Evolutionary conservation across 2,797 vertebrate species (phyloP), one percentile per base, ranked within the genome.

Genomic region (Paedocypris micromegethes): DNA sequence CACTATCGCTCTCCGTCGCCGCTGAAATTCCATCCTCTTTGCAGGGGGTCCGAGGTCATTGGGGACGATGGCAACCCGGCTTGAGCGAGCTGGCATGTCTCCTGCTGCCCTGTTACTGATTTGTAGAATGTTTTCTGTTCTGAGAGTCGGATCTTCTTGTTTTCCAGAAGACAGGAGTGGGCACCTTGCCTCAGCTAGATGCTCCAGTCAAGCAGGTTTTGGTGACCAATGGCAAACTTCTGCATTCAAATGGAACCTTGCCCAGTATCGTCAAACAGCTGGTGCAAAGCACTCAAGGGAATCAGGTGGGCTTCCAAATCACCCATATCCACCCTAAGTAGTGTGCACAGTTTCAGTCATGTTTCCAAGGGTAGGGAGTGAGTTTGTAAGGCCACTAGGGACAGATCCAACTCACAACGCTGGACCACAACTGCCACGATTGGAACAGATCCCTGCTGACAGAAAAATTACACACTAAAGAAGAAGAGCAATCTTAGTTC

Each of bases 151-250:
- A 54, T 64, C 8, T 46, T 43, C n/a, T 39, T 72, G 39, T 66
- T 74, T 57, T 79, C 38, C 79, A 91, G 89, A 90, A 89, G 37
- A 70, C 86, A 9, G 79, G 81, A 42, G 78, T 85, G 8, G 88
- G 83, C 47, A 85, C 84, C 5, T 70, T 91, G 77, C 89, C 90
- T 73, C 89, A 89, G 75, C 87, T 91, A 5, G 88, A 91, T 58
- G 87, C 87, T 4, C 86, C 86, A 0, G 80, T 88, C 75, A 88
- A 90, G 80, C 89, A 91, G 76, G 83, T 90, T 75, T 80, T 90
- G 80, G 88, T 91, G 83, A 88, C 85, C 82, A 89, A 90, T 79
- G 86, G 86, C 83, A 90, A 88, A 86, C 86, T 86, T 67, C 86
- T 87, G 70, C 87, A 88, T 70, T 83, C 85, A 0, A 88, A 90